Conservation (phyloP, 2,113 vertebrate species). For the Gymnorhina tibicen region DNA sequence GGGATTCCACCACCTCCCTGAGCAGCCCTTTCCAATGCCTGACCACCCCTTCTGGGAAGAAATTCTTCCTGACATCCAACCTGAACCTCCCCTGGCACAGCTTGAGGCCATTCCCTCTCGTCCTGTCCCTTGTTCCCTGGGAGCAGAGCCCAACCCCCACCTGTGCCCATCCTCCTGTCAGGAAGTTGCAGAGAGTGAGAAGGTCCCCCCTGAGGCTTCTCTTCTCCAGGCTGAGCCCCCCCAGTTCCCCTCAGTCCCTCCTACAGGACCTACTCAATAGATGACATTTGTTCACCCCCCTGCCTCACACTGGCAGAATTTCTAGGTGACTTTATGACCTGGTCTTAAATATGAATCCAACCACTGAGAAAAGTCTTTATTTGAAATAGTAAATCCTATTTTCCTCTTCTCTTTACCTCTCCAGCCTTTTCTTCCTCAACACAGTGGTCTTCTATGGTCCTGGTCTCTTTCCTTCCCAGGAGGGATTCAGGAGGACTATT, state of each 20-base stretch:
- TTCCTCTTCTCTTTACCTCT: neutral
- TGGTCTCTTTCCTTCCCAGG: neutral
- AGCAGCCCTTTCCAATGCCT: neutral
- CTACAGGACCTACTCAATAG: neutral
- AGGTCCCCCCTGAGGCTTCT: neutral
- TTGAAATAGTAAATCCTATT: neutral
- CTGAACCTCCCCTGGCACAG: no score
- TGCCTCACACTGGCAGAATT: accelerated
- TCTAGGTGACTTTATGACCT: neutral
- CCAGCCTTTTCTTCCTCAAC: neutral
- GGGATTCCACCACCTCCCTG: neutral
- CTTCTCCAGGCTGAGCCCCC: neutral
- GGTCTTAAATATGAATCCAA: neutral
- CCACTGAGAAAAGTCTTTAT: neutral
- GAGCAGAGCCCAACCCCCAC: neutral
- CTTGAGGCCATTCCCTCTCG: accelerated
- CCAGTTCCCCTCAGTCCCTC: neutral
- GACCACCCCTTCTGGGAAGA: neutral
- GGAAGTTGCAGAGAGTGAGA: neutral
- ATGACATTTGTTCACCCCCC: neutral
- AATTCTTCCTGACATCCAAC: neutral
- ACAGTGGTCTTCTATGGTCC: neutral
- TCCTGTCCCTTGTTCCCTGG: no score
- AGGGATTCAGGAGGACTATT: neutral
- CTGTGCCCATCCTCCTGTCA: neutral